Percentiles rank a stretch among this genome's conserved stretches.
phyloP scores from a whole-genome alignment of 2,113 vertebrate species.

The Chaetodon trifascialis region DNA sequence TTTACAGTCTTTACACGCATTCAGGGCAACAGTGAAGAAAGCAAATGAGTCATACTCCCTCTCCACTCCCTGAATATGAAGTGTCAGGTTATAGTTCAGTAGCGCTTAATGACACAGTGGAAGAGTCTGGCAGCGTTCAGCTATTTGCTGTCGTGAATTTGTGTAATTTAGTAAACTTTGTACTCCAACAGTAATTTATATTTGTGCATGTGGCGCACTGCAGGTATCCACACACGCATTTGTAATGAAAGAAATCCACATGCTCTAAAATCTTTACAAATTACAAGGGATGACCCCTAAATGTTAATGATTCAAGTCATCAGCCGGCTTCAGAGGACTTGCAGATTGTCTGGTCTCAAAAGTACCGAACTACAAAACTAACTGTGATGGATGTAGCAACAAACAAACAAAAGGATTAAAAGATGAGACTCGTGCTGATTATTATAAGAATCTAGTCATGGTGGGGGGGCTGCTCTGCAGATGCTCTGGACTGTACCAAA shows the following conservation, averaged over 20 bases:
- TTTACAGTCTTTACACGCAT: neutral
- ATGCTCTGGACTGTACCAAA: neutral
- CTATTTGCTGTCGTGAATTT: neutral
- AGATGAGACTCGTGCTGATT: neutral
- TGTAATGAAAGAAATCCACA: neutral
- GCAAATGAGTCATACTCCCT: neutral
- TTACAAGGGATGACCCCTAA: neutral
- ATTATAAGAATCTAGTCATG: neutral
- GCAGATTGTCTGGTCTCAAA: too few species aligned
- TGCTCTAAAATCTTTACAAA: neutral
- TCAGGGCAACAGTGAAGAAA: neutral
- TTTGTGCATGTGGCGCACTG: neutral
- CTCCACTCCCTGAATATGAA: neutral
- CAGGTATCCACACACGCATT: neutral
- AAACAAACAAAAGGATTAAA: too few species aligned
- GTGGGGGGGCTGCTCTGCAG: too few species aligned
- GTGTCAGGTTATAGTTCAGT: neutral
- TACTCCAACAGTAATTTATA: neutral
- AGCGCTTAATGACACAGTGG: neutral
- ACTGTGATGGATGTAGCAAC: too few species aligned
- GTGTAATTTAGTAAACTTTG: neutral
- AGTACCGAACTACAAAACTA: too few species aligned
- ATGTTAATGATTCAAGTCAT: too few species aligned
- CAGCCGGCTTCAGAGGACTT: too few species aligned
- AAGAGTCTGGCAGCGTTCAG: neutral